Conservation (phyloP, 2,888 invertebrate genomes). For the Drosophila mimica region DNA sequence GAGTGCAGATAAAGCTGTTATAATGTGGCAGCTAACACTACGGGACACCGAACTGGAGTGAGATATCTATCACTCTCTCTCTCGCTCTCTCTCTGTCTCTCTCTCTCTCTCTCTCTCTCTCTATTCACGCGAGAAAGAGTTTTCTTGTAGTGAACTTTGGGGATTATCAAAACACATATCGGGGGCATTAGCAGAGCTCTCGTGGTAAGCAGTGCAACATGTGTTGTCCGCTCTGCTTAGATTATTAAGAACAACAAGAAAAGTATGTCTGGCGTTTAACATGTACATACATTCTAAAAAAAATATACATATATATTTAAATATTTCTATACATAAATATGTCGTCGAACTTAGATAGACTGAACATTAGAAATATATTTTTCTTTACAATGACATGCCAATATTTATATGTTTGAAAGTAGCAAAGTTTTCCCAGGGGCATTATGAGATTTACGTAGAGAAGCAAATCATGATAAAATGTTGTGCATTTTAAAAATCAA, state of each 20-base stretch:
- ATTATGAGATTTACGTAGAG: background rate
- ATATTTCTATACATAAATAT: background rate
- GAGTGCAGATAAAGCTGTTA: conserved; percentile 15
- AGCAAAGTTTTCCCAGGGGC: background rate
- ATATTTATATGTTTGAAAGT: background rate
- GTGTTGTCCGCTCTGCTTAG: conserved; percentile 13
- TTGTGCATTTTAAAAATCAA: background rate
- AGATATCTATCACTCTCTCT: background rate
- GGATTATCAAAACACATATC: conserved; percentile 21
- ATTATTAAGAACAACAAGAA: conserved; percentile 8
- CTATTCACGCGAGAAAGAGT: conserved; percentile 27
- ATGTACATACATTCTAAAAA: background rate
- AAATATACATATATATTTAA: background rate
- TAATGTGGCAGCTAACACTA: conserved; percentile 21
- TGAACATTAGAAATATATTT: too few species aligned
- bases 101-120: background rate
- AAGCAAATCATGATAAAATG: background rate
- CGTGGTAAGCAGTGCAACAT: conserved; percentile 2
- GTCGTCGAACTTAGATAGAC: background rate
- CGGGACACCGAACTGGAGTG: conserved; percentile 27
- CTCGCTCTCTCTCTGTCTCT: background rate
- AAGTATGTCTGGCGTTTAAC: background rate
- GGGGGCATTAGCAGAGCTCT: conserved; percentile 6
- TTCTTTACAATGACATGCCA: background rate
- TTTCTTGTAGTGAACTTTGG: conserved; percentile 4